Evolutionary conservation across 1,140 invertebrate species (phyloP).

Genomic region (Scaptodrosophila lebanonensis): DNA sequence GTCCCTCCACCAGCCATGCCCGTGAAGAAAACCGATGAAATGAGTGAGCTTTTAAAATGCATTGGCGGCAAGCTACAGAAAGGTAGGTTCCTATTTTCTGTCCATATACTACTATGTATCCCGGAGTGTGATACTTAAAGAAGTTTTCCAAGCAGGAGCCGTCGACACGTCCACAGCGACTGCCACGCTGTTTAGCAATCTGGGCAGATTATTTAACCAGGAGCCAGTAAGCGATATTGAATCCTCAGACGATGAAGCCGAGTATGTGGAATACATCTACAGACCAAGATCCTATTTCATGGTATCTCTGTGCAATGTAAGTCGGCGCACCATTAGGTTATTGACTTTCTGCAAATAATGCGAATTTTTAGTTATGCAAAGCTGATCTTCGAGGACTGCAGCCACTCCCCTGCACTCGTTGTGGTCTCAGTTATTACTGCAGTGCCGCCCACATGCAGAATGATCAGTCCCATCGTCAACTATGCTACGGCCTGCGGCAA

Average conservation of each 20-base stretch:
- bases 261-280: constrained; percentile 74
- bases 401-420: constrained; percentile 73
- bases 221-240: constrained; percentile 57
- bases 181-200: constrained; percentile 54
- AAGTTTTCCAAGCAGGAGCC: constrained; percentile 17
- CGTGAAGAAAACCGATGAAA: constrained; percentile 13
- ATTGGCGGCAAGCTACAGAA: constrained; percentile 50
- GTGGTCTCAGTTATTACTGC: constrained; percentile 80
- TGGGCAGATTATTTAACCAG: constrained; percentile 60
- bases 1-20: not conserved
- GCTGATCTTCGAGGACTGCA: constrained; percentile 42
- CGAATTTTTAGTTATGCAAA: constrained; percentile 52
- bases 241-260: constrained; percentile 67
- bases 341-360: not conserved
- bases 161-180: constrained; percentile 30
- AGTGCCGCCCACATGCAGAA: constrained; percentile 77
- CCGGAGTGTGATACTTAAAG: no score
- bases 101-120: not conserved
- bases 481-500: constrained; percentile 77
- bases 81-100: constrained; percentile 10
- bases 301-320: constrained; percentile 66
- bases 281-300: constrained; percentile 69
- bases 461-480: constrained; percentile 77
- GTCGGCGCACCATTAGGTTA: not conserved
- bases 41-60: constrained; percentile 40